phyloP scores from a whole-genome alignment of 2,888 invertebrate genomes.

The Drosophila fungiperda region DNA sequence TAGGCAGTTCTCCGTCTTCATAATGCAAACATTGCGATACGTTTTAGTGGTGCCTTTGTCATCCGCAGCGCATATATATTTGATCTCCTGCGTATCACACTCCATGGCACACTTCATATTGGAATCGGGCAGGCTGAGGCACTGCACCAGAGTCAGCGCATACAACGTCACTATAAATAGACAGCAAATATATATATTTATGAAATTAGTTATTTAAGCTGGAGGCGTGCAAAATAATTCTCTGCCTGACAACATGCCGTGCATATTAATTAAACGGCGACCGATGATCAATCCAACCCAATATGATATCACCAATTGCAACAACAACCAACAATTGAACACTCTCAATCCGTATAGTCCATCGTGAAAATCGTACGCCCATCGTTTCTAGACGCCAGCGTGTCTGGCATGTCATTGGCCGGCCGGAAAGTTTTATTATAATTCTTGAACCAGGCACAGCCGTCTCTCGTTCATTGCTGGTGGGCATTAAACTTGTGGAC shows the following conservation, averaged over 20 bases:
- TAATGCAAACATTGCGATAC: slow-evolving; percentile 83
- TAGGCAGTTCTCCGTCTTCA: slow-evolving; percentile 85
- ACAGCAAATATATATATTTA: slow-evolving; percentile 6
- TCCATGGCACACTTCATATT: slow-evolving; percentile 83
- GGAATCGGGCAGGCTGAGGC: slow-evolving; percentile 81
- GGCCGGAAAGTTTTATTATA: slow-evolving; percentile 35
- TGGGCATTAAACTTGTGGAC: not conserved
- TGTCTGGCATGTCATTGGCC: slow-evolving; percentile 57
- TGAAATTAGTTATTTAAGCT: slow-evolving; percentile 49
- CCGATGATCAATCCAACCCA: slow-evolving; percentile 39
- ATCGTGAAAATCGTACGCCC: slow-evolving; percentile 52
- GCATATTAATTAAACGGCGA: slow-evolving; percentile 59
- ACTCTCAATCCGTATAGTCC: slow-evolving; percentile 21
- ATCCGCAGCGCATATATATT: slow-evolving; percentile 83
- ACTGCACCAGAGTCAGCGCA: slow-evolving; percentile 77
- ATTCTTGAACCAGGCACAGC: slow-evolving; percentile 11
- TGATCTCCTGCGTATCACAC: slow-evolving; percentile 80
- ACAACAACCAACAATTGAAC: slow-evolving; percentile 13
- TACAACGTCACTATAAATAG: slow-evolving; percentile 78
- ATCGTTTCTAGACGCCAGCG: slow-evolving; percentile 63
- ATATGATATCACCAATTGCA: slow-evolving; percentile 65
- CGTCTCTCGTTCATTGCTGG: not conserved
- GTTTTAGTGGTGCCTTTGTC: slow-evolving; percentile 84
- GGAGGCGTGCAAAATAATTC: slow-evolving; percentile 38
- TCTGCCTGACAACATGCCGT: slow-evolving; percentile 34